A percentile compares a stretch with the other conserved stretches of the same genome.
Conservation (phyloP, 2,113 vertebrate genomes). For the Vulpes ferrilata region DNA sequence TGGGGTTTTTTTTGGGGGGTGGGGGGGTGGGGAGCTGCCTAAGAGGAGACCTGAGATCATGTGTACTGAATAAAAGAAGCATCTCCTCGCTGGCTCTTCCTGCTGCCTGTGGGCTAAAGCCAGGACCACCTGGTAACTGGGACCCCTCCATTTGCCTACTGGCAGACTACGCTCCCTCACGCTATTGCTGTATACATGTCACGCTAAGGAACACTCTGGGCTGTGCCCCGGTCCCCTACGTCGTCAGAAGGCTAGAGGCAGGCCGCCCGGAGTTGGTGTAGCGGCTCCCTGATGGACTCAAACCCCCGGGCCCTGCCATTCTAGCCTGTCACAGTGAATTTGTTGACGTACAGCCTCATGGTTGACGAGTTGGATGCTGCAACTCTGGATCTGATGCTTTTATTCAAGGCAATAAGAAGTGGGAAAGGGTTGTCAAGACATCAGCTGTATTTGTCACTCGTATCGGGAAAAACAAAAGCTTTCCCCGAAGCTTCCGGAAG, state of each 20-base stretch:
- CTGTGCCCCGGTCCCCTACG: neutral
- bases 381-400: neutral
- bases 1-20: neutral
- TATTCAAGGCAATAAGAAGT: conserved; percentile 20
- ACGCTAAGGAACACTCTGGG: neutral
- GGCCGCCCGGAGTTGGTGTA: neutral
- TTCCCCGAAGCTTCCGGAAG: neutral
- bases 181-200: neutral
- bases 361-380: neutral
- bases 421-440: neutral
- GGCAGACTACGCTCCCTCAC: neutral
- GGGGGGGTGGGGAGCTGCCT: neutral
- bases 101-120: neutral
- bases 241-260: neutral
- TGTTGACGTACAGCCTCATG: neutral
- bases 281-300: neutral
- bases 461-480: conserved; percentile 40
- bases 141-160: neutral
- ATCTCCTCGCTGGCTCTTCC: neutral
- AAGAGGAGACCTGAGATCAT: neutral
- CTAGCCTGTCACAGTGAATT: neutral
- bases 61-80: neutral
- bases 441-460: neutral
- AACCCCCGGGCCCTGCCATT: neutral
- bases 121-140: neutral